phyloP scores from a whole-genome alignment of 2,797 vertebrate species.

The Eupleurogrammus muticus region DNA sequence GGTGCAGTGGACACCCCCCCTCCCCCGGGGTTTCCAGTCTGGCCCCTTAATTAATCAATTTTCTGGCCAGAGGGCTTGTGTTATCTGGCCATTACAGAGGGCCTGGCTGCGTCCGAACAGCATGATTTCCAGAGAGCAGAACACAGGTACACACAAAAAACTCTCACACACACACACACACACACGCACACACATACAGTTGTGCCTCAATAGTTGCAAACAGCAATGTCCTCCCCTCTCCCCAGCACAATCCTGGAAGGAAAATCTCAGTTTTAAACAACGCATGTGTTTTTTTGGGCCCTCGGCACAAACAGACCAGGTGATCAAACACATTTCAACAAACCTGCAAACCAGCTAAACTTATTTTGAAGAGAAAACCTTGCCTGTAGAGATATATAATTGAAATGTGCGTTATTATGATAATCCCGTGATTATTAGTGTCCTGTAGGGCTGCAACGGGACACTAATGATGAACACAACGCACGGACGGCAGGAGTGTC shows the following conservation, averaged over 20 bases:
- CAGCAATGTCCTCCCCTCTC: neutral
- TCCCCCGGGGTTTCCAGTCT: conserved; percentile 41
- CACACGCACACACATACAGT: conserved; percentile 20
- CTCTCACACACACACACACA: neutral
- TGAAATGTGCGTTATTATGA: too few species aligned
- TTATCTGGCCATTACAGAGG: conserved; percentile 50
- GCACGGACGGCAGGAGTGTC: too few species aligned
- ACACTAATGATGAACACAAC: too few species aligned
- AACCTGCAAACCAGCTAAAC: neutral
- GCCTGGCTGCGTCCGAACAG: conserved; percentile 35
- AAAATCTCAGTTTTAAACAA: neutral
- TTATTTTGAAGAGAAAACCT: too few species aligned
- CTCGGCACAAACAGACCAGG: neutral
- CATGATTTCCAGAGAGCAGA: conserved; percentile 14
- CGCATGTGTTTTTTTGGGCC: neutral
- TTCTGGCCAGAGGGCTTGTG: conserved; percentile 49
- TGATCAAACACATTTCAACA: neutral
- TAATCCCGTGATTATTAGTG: too few species aligned
- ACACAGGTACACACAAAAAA: conserved; percentile 4
- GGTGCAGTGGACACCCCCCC: conserved; percentile 18
- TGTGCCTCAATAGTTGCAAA: neutral
- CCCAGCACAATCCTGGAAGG: neutral
- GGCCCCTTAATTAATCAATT: conserved; percentile 64
- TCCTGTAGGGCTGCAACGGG: too few species aligned
- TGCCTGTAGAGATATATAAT: too few species aligned